Percentiles rank a stretch among this genome's conserved stretches.
Conservation (phyloP, 92 coral and sea anemone species). For the Epizoanthus stellaris region DNA sequence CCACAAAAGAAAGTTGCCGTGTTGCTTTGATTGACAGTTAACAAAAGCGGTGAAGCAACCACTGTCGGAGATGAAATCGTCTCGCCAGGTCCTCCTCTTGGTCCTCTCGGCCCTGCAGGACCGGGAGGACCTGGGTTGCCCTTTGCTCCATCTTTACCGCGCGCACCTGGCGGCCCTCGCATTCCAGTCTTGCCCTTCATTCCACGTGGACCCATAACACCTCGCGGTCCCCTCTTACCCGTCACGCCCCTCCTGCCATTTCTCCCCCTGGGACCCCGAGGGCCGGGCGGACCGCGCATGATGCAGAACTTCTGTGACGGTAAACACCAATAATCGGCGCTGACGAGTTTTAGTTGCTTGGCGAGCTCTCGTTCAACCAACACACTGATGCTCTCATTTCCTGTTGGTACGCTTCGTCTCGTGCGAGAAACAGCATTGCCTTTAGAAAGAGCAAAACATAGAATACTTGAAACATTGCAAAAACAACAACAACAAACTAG, state of each 20-base stretch:
- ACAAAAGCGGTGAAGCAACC: not conserved
- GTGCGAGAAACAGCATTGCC: not conserved
- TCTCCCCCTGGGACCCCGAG: slow-evolving; percentile 23
- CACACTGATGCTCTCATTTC: not conserved
- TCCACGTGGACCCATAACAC: slow-evolving; percentile 7
- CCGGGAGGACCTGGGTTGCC: slow-evolving; percentile 13
- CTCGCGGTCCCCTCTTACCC: slow-evolving; percentile 9
- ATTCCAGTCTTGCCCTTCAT: not conserved
- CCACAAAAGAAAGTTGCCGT: not conserved
- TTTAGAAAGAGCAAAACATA: not conserved
- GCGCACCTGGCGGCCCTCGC: slow-evolving; percentile 2
- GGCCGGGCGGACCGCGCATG: slow-evolving; percentile 36
- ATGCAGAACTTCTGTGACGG: slow-evolving; percentile 12
- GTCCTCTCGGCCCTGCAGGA: not conserved
- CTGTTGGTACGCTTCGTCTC: not conserved
- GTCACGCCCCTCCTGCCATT: slow-evolving; percentile 8
- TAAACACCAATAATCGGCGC: not conserved
- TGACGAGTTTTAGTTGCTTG: slow-evolving; percentile 1
- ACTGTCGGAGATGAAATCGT: too few species aligned
- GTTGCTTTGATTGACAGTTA: slow-evolving; percentile 9
- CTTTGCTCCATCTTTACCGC: not conserved
- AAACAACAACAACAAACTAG: too few species aligned
- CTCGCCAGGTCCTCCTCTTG: too few species aligned
- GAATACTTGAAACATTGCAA: too few species aligned
- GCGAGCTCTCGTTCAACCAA: slow-evolving; percentile 6